phyloP scores from a whole-genome alignment of 2,888 invertebrate species.

The Andrena fulva region DNA sequence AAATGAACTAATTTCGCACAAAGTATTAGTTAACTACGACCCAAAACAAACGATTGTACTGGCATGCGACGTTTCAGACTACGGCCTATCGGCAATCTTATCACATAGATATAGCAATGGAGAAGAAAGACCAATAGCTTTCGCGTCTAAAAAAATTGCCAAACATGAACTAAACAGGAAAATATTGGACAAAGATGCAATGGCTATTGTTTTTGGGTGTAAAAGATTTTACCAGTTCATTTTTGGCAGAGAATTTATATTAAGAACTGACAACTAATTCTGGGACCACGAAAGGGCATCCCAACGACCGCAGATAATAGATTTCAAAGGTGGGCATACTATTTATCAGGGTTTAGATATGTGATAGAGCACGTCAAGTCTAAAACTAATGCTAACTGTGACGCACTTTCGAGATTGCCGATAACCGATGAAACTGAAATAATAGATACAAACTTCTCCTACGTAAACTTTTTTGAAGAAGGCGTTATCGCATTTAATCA shows the following conservation, averaged over 20 bases:
- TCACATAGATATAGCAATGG: slow-evolving; percentile 38
- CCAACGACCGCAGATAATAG: slow-evolving; percentile 40
- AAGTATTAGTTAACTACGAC: slow-evolving; percentile 54
- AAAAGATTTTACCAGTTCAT: slow-evolving; percentile 34
- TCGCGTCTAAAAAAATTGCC: slow-evolving; percentile 27
- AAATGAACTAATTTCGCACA: slow-evolving; percentile 36
- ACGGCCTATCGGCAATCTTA: slow-evolving; percentile 33
- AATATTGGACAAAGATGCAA: slow-evolving; percentile 63
- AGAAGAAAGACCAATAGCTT: slow-evolving; percentile 23
- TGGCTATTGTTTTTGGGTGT: slow-evolving; percentile 57
- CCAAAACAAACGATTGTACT: slow-evolving; percentile 31
- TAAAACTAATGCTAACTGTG: slow-evolving; percentile 43
- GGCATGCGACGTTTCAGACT: slow-evolving; percentile 35
- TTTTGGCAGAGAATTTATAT: slow-evolving; percentile 26
- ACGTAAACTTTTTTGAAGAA: slow-evolving; percentile 14
- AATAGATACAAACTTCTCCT: not conserved
- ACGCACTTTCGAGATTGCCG: slow-evolving; percentile 49
- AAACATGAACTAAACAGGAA: slow-evolving; percentile 46
- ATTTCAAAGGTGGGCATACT: slow-evolving; percentile 58
- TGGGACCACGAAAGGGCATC: slow-evolving; percentile 46
- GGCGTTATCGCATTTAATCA: too few species aligned
- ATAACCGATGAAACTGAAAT: slow-evolving; percentile 3
- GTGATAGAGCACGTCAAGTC: slow-evolving; percentile 53
- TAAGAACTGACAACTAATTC: slow-evolving; percentile 57
- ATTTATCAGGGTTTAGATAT: slow-evolving; percentile 53